Evolutionary conservation across 2,797 vertebrate species (phyloP).

Genomic region (Pagetopsis macropterus): DNA sequence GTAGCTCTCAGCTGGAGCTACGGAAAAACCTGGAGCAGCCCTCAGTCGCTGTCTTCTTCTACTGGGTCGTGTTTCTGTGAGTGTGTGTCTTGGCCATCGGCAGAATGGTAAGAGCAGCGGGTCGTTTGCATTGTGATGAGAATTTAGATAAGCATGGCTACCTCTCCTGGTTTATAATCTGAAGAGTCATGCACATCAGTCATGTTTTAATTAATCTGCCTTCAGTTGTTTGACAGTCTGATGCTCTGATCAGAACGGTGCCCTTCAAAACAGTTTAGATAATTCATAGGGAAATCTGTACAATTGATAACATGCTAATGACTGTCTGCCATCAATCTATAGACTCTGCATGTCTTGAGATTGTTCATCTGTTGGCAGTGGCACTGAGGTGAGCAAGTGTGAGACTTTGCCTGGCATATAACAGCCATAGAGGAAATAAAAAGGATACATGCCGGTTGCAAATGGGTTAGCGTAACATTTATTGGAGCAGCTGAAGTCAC

Average conservation of each 20-base stretch:
- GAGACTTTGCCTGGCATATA: conserved; percentile 2
- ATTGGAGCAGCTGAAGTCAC: conserved; percentile 34
- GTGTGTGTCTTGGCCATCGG: conserved; percentile 47
- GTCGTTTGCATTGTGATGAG: conserved; percentile 52
- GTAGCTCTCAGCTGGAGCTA: conserved; percentile 30
- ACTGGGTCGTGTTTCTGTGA: conserved; percentile 21
- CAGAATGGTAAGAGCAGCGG: conserved; percentile 72
- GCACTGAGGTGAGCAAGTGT: conserved; percentile 27
- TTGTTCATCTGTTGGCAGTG: conserved; percentile 9
- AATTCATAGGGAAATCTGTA: conserved; percentile 4
- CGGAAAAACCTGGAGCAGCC: conserved; percentile 44
- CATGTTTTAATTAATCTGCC: not conserved
- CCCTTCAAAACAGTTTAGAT: conserved; percentile 9
- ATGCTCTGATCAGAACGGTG: not conserved
- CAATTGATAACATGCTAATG: conserved; percentile 24
- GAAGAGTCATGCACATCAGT: not conserved
- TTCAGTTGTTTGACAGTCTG: conserved; percentile 21
- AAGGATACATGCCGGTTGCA: not conserved
- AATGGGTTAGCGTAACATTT: conserved; percentile 21
- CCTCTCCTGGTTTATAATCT: conserved; percentile 11
- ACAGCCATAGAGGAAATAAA: too few species aligned
- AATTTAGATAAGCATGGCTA: conserved; percentile 29
- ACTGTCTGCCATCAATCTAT: not conserved
- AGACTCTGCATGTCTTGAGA: not conserved
- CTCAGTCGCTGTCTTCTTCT: conserved; percentile 35